Evolutionary conservation across 2,113 vertebrate species (phyloP), one percentile per base, ranked within the genome.

Genomic region (Heterotis niloticus): DNA sequence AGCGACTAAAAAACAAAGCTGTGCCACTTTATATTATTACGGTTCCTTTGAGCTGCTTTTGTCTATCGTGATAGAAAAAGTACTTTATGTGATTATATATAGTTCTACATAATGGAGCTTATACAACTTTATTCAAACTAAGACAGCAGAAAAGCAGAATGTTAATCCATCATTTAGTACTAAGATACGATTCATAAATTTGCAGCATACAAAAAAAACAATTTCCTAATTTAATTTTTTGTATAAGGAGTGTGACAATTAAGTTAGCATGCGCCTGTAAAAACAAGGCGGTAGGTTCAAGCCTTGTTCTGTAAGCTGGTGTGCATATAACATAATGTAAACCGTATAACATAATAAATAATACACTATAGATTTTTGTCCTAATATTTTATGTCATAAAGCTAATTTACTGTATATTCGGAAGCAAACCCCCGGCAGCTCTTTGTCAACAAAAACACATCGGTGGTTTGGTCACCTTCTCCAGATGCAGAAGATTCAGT

Each of bases 1-100:
- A 85, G 91, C 85, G 79, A 84, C 80, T 81, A 86, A 88, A 88
- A 44, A 84, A 88, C 80, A 81, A 85, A 79, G 83, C 85, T 82
- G 74, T 82, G 81, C 78, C 81, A 78, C 81, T 60, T 44, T 51
- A 16, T 17, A 67, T 44, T 44, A 71, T 71, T 34, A 23, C 1
- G 52, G 4, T 59, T n/a, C 64, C 60, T 68, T 28, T 23, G n/a
- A 56, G 24, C 54, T 59, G 13, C 24, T 54, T 24, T 68, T 62
- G 28, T 67, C 54, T n/a, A 18, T 56, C 59, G 74, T 62, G 28
- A 44, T 24, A 23, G 44, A 79, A 73, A 44, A 78, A 75, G 56
- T 20, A 65, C 54, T 71, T 75, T 51, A 75, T 67, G 62, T 67
- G n/a, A 66, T 28, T 77, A 67, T 56, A 67, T 44, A 64, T 67